A percentile compares a stretch with the other conserved stretches of the same genome.
phyloP scores from a whole-genome alignment of 2,113 vertebrate species.

The Xerus inauris region DNA sequence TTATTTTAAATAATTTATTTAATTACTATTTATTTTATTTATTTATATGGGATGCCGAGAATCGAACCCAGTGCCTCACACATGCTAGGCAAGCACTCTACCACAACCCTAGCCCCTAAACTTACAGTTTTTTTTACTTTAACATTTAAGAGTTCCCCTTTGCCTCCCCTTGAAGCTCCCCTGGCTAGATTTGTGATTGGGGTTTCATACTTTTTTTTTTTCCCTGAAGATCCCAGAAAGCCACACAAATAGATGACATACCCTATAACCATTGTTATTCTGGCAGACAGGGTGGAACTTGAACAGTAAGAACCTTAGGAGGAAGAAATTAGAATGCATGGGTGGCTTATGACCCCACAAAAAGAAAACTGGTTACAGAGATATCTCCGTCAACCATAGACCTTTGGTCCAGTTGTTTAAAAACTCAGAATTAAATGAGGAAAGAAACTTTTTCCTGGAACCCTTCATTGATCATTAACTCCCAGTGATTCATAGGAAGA shows the following conservation, averaged over 20 bases:
- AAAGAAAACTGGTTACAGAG: not conserved
- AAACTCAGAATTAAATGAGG: conserved; percentile 20
- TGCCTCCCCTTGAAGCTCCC: not conserved
- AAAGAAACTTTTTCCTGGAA: conserved; percentile 33
- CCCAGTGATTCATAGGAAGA: not conserved
- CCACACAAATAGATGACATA: not conserved
- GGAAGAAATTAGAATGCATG: not conserved
- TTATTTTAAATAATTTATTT: too few relatives aligned
- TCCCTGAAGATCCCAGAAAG: not conserved
- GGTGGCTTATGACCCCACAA: not conserved
- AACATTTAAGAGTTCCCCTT: not conserved
- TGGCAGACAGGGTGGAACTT: not conserved
- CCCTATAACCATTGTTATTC: not conserved
- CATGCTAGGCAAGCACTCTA: too few relatives aligned
- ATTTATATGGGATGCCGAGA: too few relatives aligned
- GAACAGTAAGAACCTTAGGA: not conserved
- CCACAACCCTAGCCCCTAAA: too few relatives aligned
- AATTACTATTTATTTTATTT: too few relatives aligned
- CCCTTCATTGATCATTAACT: not conserved
- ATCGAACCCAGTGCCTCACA: too few relatives aligned
- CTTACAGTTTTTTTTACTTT: conserved; percentile 17
- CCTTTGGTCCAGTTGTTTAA: not conserved
- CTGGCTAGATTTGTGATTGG: not conserved
- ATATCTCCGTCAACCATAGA: not conserved
- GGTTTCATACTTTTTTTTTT: not conserved